A percentile compares a stretch with the other conserved stretches of the same genome.
Evolutionary conservation across 2,888 invertebrate genomes (phyloP).

Genomic region (Steinernema carpocapsae): DNA sequence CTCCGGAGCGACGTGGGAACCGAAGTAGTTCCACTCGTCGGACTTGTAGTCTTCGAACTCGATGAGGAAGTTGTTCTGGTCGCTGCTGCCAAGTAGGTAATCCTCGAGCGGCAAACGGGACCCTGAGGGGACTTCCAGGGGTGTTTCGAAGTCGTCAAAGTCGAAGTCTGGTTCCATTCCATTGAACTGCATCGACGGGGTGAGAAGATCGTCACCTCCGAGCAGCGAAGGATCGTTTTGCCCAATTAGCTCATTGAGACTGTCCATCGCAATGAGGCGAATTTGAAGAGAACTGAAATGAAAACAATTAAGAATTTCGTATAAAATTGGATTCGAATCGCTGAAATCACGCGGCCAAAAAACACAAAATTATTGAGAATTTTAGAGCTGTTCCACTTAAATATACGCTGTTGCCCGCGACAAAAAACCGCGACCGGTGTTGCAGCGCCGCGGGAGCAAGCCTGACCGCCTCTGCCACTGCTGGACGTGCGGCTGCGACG

Average conservation of each 20-base stretch:
- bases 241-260: constrained; percentile 24
- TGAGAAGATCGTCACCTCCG: constrained; percentile 5
- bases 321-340: not conserved
- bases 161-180: not conserved
- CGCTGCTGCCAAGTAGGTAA: not conserved
- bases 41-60: not conserved
- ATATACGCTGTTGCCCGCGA: too few species aligned
- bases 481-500: too few species aligned
- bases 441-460: too few species aligned
- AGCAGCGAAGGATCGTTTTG: constrained; percentile 28
- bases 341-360: not conserved
- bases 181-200: not conserved
- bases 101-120: not conserved
- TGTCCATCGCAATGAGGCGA: constrained; percentile 12
- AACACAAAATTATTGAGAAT: too few species aligned
- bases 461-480: too few species aligned
- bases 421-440: too few species aligned
- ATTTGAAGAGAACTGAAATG: not conserved
- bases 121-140: not conserved
- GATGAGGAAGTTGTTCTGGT: not conserved
- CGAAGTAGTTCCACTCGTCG: not conserved
- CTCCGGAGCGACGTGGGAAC: constrained; percentile 7
- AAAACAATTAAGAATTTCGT: not conserved
- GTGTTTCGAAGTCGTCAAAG: constrained; percentile 4
- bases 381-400: too few species aligned